Conservation (phyloP, 2,797 vertebrate species). For the Morelia viridis region DNA sequence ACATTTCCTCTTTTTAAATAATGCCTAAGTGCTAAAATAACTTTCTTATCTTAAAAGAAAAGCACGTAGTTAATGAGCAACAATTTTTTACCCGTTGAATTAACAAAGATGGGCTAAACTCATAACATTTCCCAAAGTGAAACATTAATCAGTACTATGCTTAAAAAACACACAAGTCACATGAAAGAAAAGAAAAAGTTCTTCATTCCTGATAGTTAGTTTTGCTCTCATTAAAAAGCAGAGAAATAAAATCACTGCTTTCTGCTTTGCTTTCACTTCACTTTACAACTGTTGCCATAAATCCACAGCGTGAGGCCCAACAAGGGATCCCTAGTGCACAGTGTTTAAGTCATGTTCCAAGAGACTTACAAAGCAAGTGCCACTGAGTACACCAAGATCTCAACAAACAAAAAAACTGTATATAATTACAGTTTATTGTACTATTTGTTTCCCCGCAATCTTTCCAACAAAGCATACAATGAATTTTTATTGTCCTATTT, state of each 20-base stretch:
- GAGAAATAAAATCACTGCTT: conserved; percentile 48
- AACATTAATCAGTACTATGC: conserved; percentile 20
- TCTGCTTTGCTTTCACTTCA: conserved; percentile 61
- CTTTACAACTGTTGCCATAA: conserved; percentile 65
- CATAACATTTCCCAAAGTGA: background rate
- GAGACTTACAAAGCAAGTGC: conserved; percentile 50
- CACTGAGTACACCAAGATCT: conserved; percentile 17
- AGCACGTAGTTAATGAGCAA: background rate
- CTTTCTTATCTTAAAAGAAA: conserved; percentile 14
- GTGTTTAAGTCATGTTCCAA: conserved; percentile 20
- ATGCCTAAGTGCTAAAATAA: conserved; percentile 14
- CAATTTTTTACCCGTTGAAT: background rate
- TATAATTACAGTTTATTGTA: conserved; percentile 4
- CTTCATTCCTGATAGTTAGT: conserved; percentile 31
- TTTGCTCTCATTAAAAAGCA: conserved; percentile 11
- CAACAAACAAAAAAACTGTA: background rate
- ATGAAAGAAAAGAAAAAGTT: conserved; percentile 35
- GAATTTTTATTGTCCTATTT: background rate
- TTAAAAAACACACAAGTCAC: conserved; percentile 11
- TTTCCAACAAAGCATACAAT: background rate
- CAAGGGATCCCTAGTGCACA: conserved; percentile 47
- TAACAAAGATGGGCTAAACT: conserved; percentile 4
- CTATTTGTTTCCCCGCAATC: background rate
- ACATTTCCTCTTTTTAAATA: background rate
- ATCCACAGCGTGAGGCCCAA: conserved; percentile 56